Evolutionary conservation across 2,113 vertebrate species (phyloP).

Genomic region (Leuciscus idus): DNA sequence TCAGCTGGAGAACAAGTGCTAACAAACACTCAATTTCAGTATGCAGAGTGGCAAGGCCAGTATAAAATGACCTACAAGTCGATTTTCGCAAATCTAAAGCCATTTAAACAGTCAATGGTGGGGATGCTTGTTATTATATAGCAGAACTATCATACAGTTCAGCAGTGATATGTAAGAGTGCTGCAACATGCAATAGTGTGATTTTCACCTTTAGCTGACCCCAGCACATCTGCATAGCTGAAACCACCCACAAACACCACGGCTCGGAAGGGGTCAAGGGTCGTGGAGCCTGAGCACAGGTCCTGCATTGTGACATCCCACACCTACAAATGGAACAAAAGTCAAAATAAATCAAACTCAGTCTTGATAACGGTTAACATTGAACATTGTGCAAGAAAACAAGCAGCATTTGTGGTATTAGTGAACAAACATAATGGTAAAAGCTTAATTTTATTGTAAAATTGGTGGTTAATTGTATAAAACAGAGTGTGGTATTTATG

Average conservation of each 20-base stretch:
- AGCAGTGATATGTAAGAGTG: background rate
- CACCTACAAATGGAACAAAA: conserved; percentile 72
- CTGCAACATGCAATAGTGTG: background rate
- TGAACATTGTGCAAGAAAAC: background rate
- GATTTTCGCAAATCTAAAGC: background rate
- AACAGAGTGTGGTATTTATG: too few species aligned
- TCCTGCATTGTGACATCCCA: conserved; percentile 96
- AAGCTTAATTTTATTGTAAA: too few species aligned
- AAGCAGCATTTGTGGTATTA: background rate
- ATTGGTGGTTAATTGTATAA: too few species aligned
- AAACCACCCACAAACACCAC: conserved; percentile 92
- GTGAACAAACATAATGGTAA: background rate
- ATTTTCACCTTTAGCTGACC: conserved; percentile 86
- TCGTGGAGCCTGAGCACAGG: conserved; percentile 78
- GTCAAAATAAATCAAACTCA: background rate
- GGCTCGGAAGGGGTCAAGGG: conserved; percentile 81
- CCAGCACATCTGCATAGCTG: conserved; percentile 90
- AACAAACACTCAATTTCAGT: background rate
- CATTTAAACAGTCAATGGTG: background rate
- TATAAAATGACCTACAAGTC: background rate
- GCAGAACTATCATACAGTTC: conserved; percentile 3
- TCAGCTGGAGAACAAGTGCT: background rate
- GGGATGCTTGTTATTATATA: background rate
- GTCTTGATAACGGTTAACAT: background rate
- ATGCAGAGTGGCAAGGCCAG: background rate